Evolutionary conservation across 1,140 invertebrate species (phyloP).

Genomic region (Daktulosphaira vitifoliae): DNA sequence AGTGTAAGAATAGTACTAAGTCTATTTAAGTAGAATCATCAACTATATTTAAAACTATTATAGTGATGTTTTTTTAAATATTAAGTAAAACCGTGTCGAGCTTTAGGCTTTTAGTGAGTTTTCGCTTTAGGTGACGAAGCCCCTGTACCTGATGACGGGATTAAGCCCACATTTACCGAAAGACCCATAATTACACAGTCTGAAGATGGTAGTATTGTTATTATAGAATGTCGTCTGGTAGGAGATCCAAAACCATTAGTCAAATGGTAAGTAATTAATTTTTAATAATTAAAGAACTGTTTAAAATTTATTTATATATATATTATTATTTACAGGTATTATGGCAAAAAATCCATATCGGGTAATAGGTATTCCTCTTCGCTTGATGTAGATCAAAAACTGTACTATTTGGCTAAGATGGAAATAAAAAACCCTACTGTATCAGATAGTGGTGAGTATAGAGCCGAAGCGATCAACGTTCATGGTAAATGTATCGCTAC

Average conservation of each 20-base stretch:
- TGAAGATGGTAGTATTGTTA: conserved; percentile 83
- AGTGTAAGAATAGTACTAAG: no score
- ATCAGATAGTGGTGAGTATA: conserved; percentile 85
- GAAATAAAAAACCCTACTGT: conserved; percentile 75
- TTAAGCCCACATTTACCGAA: conserved; percentile 92
- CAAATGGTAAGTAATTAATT: conserved; percentile 65
- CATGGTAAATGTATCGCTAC: conserved; percentile 85
- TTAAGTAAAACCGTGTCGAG: not conserved
- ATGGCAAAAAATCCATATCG: conserved; percentile 65
- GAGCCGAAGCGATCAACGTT: conserved; percentile 82
- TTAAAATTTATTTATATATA: not conserved
- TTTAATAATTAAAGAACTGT: no score
- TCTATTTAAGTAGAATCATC: no score
- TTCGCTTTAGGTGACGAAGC: conserved; percentile 71
- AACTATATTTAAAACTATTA: no score
- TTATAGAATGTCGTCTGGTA: conserved; percentile 90
- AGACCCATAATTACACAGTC: conserved; percentile 90
- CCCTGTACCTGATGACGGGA: conserved; percentile 76
- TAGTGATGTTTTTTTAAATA: not conserved
- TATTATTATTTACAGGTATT: conserved; percentile 39
- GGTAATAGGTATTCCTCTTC: conserved; percentile 67
- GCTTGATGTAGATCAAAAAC: conserved; percentile 73
- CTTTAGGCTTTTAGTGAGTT: conserved; percentile 34
- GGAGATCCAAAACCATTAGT: conserved; percentile 87
- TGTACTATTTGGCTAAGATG: conserved; percentile 78